Conservation (phyloP, 1,140 invertebrate genomes). For the Heliconius hermathena region DNA sequence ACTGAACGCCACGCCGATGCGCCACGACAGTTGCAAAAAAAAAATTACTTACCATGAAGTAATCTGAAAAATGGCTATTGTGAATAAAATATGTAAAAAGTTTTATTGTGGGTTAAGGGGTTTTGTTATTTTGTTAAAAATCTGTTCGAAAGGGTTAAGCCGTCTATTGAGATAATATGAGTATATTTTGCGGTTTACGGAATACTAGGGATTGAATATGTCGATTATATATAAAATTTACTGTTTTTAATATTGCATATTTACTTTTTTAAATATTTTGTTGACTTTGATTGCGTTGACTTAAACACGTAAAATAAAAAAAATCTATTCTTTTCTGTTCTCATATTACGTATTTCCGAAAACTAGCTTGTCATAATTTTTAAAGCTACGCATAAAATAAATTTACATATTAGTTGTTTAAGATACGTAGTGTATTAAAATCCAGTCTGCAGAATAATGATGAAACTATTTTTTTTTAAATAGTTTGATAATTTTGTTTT, state of each 20-base stretch:
- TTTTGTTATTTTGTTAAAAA: conserved; percentile 24
- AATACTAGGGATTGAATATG: conserved; percentile 11
- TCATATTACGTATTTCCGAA: too few species aligned
- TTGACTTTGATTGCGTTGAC: neutral
- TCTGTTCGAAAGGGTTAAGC: conserved; percentile 11
- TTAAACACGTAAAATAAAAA: neutral
- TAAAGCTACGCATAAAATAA: too few species aligned
- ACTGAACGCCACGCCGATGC: too few species aligned
- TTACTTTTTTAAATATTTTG: neutral
- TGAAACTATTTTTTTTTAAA: too few species aligned
- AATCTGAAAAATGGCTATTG: neutral
- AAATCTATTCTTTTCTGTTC: too few species aligned
- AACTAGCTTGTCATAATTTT: too few species aligned
- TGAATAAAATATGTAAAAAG: neutral
- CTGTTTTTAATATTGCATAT: neutral
- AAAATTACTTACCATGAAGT: neutral
- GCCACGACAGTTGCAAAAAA: neutral
- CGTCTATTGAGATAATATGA: conserved; percentile 21
- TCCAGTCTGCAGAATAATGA: too few species aligned
- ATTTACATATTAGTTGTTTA: too few species aligned
- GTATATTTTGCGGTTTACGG: conserved; percentile 19
- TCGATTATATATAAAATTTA: neutral
- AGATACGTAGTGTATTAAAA: too few species aligned
- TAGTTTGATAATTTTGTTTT: too few species aligned
- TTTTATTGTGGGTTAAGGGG: neutral